Evolutionary conservation across 2,888 invertebrate species (phyloP).

Genomic region (Leptinotarsa haldemani): DNA sequence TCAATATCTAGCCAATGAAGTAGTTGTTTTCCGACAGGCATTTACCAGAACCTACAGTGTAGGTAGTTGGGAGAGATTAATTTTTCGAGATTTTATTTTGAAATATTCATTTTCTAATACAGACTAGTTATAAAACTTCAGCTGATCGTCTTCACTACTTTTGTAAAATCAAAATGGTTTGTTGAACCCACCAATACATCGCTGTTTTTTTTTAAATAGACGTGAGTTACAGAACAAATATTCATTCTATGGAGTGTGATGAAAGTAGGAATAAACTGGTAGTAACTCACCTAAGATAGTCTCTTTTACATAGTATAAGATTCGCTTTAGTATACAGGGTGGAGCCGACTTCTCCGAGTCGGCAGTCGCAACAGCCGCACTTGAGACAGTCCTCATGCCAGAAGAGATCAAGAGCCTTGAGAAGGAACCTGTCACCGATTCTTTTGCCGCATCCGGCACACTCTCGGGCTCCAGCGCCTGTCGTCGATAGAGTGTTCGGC

Average conservation of each 20-base stretch:
- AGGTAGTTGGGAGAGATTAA: too few species aligned
- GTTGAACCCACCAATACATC: too few species aligned
- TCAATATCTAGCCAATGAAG: too few species aligned
- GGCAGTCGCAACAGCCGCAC: conserved; percentile 92
- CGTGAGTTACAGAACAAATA: neutral
- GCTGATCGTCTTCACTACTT: too few species aligned
- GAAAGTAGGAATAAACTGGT: neutral
- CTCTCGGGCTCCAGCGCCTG: conserved; percentile 69
- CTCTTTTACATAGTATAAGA: conserved; percentile 90
- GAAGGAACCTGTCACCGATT: conserved; percentile 81
- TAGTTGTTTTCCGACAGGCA: too few species aligned
- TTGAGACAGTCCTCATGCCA: conserved; percentile 97
- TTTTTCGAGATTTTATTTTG: too few species aligned
- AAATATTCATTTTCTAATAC: too few species aligned
- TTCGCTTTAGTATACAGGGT: conserved; percentile 92
- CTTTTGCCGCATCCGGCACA: conserved; percentile 89
- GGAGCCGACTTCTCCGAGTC: conserved; percentile 92
- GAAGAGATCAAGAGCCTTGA: conserved; percentile 88
- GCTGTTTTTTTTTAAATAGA: too few species aligned
- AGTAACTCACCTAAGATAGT: conserved; percentile 84
- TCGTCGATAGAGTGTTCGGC: conserved; percentile 53
- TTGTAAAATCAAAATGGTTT: too few species aligned
- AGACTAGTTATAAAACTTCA: too few species aligned
- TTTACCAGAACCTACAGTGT: too few species aligned
- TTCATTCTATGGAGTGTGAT: neutral